Evolutionary conservation across 2,797 vertebrate species (phyloP), one percentile per base, ranked within the genome.

Genomic region (Paedocypris micromegethes): DNA sequence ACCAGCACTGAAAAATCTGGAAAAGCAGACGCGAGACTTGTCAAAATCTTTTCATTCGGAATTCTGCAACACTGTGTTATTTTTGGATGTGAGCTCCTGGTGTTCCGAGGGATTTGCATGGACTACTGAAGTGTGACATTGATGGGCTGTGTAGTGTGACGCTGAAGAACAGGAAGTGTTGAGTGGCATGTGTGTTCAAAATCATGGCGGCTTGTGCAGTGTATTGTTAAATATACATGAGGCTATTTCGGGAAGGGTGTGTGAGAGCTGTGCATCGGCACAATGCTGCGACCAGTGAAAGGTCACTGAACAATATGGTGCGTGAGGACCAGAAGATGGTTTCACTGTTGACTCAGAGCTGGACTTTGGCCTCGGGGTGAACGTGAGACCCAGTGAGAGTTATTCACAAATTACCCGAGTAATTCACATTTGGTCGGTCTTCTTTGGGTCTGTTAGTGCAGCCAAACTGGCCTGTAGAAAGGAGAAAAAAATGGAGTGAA

Each of bases 211-310:
- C 61, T 70, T 60, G 55, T 47, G 45, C 62, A 64, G 56, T 66
- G 67, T 64, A 70, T 74, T 67, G 73, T 76, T 73, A 68, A 72
- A 70, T 75, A 64, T 70, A 74, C 75, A 67, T 51, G 51, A 80
- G 75, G 73, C 80, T 79, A 79, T 84, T 79, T 76, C 44, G n/a
- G 66, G 55, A 48, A 58, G 46, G 49, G 68, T 72, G 45, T n/a
- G 50, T 23, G 72, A 75, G 64, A 64, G 60, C 42, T 62, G 44
- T 40, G 48, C 4, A 62, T 81, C 73, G 78, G 51, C 69, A 43
- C 47, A 76, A 80, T 63, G 63, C 70, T 79, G 39, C 43, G 50
- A 65, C 57, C 66, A 65, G 61, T 61, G 55, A 66, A 70, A 70
- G 72, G 66, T 71, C 72, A 70, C 45, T 41, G 66, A 73, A 76